Conservation (phyloP, 1,140 invertebrate species). For the Dolichoris vasculosae region DNA sequence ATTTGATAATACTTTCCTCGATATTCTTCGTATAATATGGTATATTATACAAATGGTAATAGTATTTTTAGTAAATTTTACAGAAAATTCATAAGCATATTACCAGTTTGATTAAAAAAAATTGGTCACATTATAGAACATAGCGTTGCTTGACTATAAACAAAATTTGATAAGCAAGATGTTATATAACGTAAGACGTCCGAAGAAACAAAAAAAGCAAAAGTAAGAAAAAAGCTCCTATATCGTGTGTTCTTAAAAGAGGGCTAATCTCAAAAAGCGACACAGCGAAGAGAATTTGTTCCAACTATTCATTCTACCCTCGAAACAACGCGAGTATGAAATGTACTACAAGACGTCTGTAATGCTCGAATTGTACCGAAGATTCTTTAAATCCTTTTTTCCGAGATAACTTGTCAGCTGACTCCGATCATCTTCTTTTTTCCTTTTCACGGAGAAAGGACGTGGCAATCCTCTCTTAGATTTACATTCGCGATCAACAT, state of each 20-base stretch:
- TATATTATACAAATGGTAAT: too few species aligned
- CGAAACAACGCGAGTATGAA: background rate
- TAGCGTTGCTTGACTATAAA: background rate
- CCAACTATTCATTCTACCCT: background rate
- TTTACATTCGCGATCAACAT: background rate
- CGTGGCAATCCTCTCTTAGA: background rate
- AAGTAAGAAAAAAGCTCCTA: background rate
- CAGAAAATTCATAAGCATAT: too few species aligned
- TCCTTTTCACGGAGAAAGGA: too few species aligned
- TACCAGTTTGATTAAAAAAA: background rate
- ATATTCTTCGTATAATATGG: too few species aligned
- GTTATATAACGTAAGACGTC: background rate
- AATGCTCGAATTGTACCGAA: background rate
- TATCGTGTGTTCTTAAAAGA: background rate
- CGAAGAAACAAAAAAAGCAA: background rate
- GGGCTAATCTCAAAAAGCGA: background rate
- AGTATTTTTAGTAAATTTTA: too few species aligned
- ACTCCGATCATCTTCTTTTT: too few species aligned
- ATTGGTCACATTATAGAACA: background rate
- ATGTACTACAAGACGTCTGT: background rate
- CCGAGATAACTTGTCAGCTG: background rate
- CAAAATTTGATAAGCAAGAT: background rate
- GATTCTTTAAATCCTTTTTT: slow-evolving; percentile 2
- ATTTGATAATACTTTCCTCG: too few species aligned
- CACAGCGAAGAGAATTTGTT: background rate